Evolutionary conservation across 2,888 invertebrate genomes (phyloP).

Genomic region (Nudaria mundana): DNA sequence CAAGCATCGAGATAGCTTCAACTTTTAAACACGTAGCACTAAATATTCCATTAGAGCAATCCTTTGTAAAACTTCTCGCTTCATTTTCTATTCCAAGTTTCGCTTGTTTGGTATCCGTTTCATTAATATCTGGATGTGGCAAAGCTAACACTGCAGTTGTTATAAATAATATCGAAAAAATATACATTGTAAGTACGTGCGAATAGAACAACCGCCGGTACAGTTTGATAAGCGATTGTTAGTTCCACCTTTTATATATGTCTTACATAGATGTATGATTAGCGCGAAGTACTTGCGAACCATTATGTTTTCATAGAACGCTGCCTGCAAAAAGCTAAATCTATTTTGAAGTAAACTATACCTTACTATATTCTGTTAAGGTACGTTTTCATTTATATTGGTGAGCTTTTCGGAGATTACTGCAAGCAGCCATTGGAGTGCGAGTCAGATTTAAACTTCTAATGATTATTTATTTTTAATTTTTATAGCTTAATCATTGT

Average conservation of each 20-base stretch:
- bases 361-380: conserved; percentile 21
- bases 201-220: conserved; percentile 51
- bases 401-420: conserved; percentile 58
- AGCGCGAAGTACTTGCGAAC: conserved; percentile 58
- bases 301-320: conserved; percentile 79
- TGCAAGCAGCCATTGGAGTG: conserved; percentile 58
- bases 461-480: conserved; percentile 47
- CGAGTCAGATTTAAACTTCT: conserved; percentile 47
- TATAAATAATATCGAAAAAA: conserved; percentile 41
- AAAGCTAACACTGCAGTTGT: conserved; percentile 46
- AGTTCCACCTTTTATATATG: conserved; percentile 72
- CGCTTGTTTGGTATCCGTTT: conserved; percentile 36
- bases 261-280: conserved; percentile 67
- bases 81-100: conserved; percentile 47
- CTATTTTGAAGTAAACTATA: conserved; percentile 20
- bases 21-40: conserved; percentile 70
- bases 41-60: conserved; percentile 65
- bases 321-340: conserved; percentile 62
- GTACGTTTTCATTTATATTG: conserved; percentile 30
- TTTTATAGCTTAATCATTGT: conserved; percentile 21
- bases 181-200: conserved; percentile 65
- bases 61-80: conserved; percentile 58
- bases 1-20: conserved; percentile 67
- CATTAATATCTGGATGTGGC: conserved; percentile 56
- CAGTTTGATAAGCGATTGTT: conserved; percentile 68